Conservation (phyloP, 2,113 vertebrate species). For the Eolophus roseicapilla region DNA sequence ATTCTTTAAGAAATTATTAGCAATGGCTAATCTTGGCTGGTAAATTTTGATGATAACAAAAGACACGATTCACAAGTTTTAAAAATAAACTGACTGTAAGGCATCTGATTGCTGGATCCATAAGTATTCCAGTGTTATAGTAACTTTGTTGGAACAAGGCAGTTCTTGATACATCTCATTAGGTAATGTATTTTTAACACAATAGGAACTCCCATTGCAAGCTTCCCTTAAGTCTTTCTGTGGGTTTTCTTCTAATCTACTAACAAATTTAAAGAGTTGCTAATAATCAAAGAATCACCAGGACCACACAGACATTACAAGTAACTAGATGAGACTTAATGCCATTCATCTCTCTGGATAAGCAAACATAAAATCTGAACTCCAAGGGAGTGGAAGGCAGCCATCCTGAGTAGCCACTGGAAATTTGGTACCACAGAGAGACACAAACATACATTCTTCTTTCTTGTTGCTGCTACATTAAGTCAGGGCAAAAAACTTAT, state of each 20-base stretch:
- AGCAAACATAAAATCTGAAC: not conserved
- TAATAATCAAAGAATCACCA: not conserved
- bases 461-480: not conserved
- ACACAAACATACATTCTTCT: not conserved
- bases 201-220: not conserved
- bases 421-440: not conserved
- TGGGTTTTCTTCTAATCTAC: not conserved
- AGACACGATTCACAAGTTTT: not conserved
- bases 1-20: not conserved
- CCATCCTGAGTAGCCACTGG: not conserved
- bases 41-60: not conserved
- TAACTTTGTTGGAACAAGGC: not conserved
- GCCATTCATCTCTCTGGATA: not conserved
- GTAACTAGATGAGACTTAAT: not conserved
- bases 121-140: not conserved
- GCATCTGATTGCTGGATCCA: not conserved
- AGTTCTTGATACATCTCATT: not conserved
- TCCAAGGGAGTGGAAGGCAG: not conserved
- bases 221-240: not conserved
- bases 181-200: not conserved
- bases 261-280: not conserved
- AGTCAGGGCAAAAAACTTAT: not conserved
- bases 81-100: conserved; percentile 13
- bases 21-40: not conserved
- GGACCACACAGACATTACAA: not conserved